Conservation (phyloP, 2,113 vertebrate genomes). For the Sinocyclocheilus anshuiensis region DNA sequence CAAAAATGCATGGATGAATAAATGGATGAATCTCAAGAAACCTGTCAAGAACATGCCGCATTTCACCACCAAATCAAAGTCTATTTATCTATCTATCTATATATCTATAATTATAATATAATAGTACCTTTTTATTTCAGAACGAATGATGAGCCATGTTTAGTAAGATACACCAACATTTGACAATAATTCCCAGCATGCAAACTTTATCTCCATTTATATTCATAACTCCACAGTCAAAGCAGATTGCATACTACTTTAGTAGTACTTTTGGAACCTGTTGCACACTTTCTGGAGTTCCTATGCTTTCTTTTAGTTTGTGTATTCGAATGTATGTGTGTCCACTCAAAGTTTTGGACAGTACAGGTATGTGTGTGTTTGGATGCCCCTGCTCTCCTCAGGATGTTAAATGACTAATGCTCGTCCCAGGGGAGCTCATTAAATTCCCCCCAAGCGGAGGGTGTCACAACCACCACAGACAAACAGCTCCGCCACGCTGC, state of each 20-base stretch:
- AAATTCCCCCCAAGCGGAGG: constrained; percentile 63
- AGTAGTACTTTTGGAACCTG: neutral
- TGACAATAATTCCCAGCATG: neutral
- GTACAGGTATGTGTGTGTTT: constrained; percentile 31
- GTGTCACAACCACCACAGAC: constrained; percentile 70
- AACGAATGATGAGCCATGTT: too few relatives aligned
- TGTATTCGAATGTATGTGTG: neutral
- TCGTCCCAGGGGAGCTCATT: constrained; percentile 74
- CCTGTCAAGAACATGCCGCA: too few relatives aligned
- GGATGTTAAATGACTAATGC: constrained; percentile 60
- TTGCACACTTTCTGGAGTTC: constrained; percentile 3
- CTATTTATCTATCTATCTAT: too few relatives aligned
- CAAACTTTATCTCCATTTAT: neutral
- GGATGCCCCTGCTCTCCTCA: constrained; percentile 57
- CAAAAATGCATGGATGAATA: neutral
- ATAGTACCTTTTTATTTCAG: too few relatives aligned
- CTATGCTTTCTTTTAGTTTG: neutral
- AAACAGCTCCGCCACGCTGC: constrained; percentile 66
- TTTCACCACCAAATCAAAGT: too few relatives aligned
- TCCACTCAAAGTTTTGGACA: constrained; percentile 9
- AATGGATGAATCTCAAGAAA: too few relatives aligned
- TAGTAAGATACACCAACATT: neutral
- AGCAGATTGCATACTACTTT: neutral
- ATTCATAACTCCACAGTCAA: neutral
- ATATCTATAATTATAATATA: too few relatives aligned